Evolutionary conservation across 1,140 invertebrate genomes (phyloP).

Genomic region (Adelges cooleyi): DNA sequence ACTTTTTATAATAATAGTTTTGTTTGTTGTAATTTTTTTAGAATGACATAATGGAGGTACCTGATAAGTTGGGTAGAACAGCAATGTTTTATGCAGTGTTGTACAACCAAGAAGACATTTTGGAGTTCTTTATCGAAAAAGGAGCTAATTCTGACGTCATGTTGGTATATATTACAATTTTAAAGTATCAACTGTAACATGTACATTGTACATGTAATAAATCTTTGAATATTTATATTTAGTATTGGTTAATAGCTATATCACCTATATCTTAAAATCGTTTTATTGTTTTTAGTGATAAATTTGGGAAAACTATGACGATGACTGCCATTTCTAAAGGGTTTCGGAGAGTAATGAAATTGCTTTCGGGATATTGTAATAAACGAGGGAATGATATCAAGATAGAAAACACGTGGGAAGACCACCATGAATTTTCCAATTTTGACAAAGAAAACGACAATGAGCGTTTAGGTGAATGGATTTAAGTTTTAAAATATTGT

Average conservation of each 20-base stretch:
- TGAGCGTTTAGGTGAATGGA: no score
- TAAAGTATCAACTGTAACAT: no score
- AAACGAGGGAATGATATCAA: background rate
- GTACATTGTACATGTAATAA: no score
- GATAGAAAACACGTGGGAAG: no score
- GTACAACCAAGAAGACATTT: slow-evolving; percentile 22
- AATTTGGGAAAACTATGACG: slow-evolving; percentile 9
- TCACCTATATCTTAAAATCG: background rate
- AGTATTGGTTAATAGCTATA: no score
- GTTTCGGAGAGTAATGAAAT: slow-evolving; percentile 9
- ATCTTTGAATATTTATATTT: no score
- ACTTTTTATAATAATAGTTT: no score
- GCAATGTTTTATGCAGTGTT: slow-evolving; percentile 17
- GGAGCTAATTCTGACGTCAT: slow-evolving; percentile 9
- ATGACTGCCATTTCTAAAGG: slow-evolving; percentile 25
- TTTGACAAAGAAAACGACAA: no score
- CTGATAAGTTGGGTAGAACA: slow-evolving; percentile 13
- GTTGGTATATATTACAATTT: no score
- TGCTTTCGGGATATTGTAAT: background rate
- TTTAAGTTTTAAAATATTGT: no score
- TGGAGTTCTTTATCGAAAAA: slow-evolving; percentile 14
- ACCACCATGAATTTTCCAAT: no score
- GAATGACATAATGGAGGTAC: slow-evolving; percentile 6
- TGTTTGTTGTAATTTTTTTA: background rate
- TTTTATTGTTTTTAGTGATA: background rate